Conservation (phyloP, 2,113 vertebrate genomes). For the Oncorhynchus mykiss region DNA sequence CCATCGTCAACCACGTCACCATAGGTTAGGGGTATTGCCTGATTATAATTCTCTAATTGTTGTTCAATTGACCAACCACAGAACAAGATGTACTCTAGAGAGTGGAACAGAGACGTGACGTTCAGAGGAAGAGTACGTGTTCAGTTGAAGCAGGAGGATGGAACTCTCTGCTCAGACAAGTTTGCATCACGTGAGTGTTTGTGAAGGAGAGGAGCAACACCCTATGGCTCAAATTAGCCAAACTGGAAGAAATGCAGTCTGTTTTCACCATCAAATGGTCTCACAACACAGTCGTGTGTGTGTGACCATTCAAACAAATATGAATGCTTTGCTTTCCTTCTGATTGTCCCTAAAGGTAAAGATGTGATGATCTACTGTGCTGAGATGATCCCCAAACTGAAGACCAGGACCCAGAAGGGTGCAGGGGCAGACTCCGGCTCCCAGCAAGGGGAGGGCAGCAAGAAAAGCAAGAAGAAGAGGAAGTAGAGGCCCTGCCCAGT, state of each 20-base stretch:
- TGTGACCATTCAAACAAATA: too few species aligned
- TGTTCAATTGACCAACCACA: slow-evolving; percentile 50
- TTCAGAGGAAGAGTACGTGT: slow-evolving; percentile 84
- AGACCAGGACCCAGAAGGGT: slow-evolving; percentile 85
- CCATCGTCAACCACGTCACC: too few species aligned
- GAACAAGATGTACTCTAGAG: slow-evolving; percentile 87
- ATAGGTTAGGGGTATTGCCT: too few species aligned
- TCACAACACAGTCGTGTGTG: too few species aligned
- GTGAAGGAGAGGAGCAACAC: not conserved
- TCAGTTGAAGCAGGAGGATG: slow-evolving; percentile 83
- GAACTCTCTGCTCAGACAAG: slow-evolving; percentile 78
- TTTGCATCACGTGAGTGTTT: slow-evolving; percentile 80
- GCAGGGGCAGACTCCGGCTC: slow-evolving; percentile 78
- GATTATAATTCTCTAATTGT: not conserved
- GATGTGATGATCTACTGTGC: slow-evolving; percentile 86
- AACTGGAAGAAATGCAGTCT: too few species aligned
- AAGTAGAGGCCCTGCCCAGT: slow-evolving; percentile 60
- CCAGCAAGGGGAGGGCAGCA: slow-evolving; percentile 84
- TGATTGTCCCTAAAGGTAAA: slow-evolving; percentile 69
- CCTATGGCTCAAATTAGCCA: too few species aligned
- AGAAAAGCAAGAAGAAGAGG: slow-evolving; percentile 89
- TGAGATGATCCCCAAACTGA: slow-evolving; percentile 89
- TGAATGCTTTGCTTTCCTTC: not conserved
- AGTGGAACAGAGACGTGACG: slow-evolving; percentile 85
- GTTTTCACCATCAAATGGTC: too few species aligned